Base-by-base conservation (phyloP, 2,888 invertebrate genomes). In the Temnothorax unifasciatus region DNA sequence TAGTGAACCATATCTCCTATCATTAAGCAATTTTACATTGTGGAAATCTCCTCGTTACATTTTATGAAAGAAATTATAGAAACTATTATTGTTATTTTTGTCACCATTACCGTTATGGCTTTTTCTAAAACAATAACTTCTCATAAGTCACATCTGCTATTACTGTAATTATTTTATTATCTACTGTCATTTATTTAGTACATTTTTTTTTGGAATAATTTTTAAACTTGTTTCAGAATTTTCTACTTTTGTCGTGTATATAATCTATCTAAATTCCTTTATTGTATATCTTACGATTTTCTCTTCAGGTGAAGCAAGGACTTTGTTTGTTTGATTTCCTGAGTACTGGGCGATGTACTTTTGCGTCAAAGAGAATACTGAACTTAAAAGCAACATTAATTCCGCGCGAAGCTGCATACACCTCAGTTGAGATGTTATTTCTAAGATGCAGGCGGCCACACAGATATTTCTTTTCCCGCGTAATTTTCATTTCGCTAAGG, bases 361-460 rank as follows among this genome's bases (percentile, higher is more conserved):
- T 57, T 21, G 6, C 9, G 6, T 44, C 21, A 77, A 57, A 69
- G 29, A 44, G 69, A 77, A 77, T 44, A n/a, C n/a, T 29, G 8
- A 25, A 77, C 18, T 52, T 68, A 79, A 69, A 71, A 79, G 44
- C 44, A 69, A 57, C 21, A 21, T 79, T 69, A 69, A 79, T 69
- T 44, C 11, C 15, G 61, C 18, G 61, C 18, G 3, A 75, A 61
- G 18, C n/a, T 77, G 41, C 44, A 38, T 18, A 64, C 38, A 29
- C 5, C 15, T 59, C 6, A 61, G 18, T 64, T 38, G 52, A 64
- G 8, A 64, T 25, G 8, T 69, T 57, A 54, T 66, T 66, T 41
- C n/a, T 41, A 25, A 52, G 64, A 64, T 64, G 25, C 38, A 41
- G 13, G 4, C n/a, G 18, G 34, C 29, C 6, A 29, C 6, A 29